phyloP scores from a whole-genome alignment of 2,113 vertebrate genomes.

The Jaculus jaculus region DNA sequence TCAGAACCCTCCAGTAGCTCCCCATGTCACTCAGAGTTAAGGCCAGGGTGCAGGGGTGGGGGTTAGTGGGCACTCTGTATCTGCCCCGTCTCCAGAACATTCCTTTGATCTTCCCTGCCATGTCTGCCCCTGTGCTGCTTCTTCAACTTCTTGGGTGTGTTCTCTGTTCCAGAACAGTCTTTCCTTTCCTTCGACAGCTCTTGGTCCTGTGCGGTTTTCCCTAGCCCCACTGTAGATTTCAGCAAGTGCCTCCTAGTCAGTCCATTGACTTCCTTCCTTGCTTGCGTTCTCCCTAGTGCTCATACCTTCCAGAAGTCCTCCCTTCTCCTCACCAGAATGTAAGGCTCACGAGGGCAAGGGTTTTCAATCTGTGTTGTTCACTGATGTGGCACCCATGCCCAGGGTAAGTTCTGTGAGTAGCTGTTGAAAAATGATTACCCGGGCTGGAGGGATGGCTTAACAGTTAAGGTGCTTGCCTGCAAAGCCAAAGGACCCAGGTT shows the following conservation, averaged over 20 bases:
- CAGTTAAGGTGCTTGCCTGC: too few relatives aligned
- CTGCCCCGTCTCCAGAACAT: not conserved
- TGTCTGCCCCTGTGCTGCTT: not conserved
- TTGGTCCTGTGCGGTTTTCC: not conserved
- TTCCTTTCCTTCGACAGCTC: not conserved
- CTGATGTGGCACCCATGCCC: too few relatives aligned
- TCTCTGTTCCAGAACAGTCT: not conserved
- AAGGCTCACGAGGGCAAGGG: not conserved
- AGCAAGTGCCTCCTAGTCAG: not conserved
- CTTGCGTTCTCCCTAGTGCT: not conserved
- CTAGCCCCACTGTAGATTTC: not conserved
- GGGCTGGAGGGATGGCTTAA: too few relatives aligned
- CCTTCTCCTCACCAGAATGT: not conserved
- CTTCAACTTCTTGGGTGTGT: not conserved
- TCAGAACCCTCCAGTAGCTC: not conserved
- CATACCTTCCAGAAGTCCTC: not conserved
- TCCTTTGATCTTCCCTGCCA: not conserved
- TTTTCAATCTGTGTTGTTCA: not conserved
- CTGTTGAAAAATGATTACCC: too few relatives aligned
- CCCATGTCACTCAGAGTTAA: not conserved
- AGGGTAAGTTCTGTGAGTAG: not conserved
- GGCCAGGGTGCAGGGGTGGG: not conserved
- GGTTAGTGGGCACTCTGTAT: too few relatives aligned
- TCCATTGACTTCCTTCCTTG: not conserved
- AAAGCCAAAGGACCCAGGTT: too few relatives aligned